phyloP scores from a whole-genome alignment of 2,113 vertebrate species.

The Psilopsiagon aymara region DNA sequence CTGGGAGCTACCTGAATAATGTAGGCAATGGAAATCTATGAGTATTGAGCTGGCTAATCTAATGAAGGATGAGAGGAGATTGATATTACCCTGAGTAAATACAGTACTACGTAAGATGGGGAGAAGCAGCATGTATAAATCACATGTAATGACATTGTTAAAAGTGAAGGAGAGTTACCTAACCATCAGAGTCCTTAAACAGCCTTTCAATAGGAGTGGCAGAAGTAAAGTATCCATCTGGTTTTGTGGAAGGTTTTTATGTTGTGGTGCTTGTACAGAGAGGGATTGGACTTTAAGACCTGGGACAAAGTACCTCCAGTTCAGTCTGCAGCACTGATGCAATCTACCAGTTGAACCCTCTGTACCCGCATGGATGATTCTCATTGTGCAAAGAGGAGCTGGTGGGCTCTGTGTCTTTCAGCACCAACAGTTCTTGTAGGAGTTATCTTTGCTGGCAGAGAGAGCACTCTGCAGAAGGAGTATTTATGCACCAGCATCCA shows the following conservation, averaged over 20 bases:
- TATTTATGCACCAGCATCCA: not conserved
- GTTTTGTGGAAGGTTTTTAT: not conserved
- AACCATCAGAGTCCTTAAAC: not conserved
- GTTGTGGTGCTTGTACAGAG: not conserved
- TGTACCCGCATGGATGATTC: not conserved
- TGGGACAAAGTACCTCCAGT: not conserved
- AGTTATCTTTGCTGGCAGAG: not conserved
- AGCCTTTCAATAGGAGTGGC: not conserved
- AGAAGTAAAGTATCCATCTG: not conserved
- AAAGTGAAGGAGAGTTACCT: not conserved
- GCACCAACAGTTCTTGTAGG: not conserved
- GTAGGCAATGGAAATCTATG: slow-evolving; percentile 17
- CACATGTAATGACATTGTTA: not conserved
- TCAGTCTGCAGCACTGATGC: too few species aligned
- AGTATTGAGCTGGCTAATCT: slow-evolving; percentile 47
- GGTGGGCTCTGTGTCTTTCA: not conserved
- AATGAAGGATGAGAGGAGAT: slow-evolving; percentile 42
- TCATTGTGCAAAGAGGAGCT: not conserved
- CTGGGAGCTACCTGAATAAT: not conserved
- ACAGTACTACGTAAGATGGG: not conserved
- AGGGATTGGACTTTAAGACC: not conserved
- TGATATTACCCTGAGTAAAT: slow-evolving; percentile 34
- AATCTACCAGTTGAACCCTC: not conserved
- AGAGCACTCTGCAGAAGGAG: not conserved
- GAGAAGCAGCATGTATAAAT: not conserved